Evolutionary conservation across 2,113 vertebrate genomes (phyloP), one percentile per base, ranked within the genome.

Genomic region (Phodopus roborovskii): DNA sequence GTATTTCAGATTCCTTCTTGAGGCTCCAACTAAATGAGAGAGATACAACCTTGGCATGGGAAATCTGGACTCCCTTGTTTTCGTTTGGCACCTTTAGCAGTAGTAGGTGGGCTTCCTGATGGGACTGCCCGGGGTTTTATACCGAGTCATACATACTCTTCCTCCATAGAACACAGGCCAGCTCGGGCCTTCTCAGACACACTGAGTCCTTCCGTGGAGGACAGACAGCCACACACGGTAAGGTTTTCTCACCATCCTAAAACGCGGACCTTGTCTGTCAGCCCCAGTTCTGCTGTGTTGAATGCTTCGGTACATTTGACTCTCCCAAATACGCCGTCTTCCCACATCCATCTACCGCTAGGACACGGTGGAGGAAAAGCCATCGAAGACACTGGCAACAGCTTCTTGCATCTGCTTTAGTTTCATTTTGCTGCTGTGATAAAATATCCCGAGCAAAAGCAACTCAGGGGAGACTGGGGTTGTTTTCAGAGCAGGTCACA

Each of bases 1-100:
- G 17, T 33, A 58, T 30, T 88, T 94, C 73, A 73, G 13, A 71
- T 88, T 94, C 82, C 70, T 92, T 82, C 42, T 64, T 9, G 15
- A 53, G 26, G 45, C 36, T 48, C 7, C 7, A 74, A 48, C 26
- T 82, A 4, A 15, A 13, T 15, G 33, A 71, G 68, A 53, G 42
- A 92, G 19, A 75, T 2, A 1, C 12, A 79, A 89, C 11, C 42
- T 53, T 60, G 81, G 26, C 48, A 36, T 53, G 36, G 68, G 24
- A 28, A n/a, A 39, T 26, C 11, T 10, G 20, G 53, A 15, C 36
- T 42, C 7, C 33, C 56, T 5, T 17, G n/a, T 20, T 7, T 7
- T 0, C 13, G 33, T 4, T 26, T 36, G 9, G 10, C 8, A 11
- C 45, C 45, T 70, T 64, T 71, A 28, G 60, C 15, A 77, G 73